Conservation (phyloP, 2,797 vertebrate species). For the Cynopterus sphinx region DNA sequence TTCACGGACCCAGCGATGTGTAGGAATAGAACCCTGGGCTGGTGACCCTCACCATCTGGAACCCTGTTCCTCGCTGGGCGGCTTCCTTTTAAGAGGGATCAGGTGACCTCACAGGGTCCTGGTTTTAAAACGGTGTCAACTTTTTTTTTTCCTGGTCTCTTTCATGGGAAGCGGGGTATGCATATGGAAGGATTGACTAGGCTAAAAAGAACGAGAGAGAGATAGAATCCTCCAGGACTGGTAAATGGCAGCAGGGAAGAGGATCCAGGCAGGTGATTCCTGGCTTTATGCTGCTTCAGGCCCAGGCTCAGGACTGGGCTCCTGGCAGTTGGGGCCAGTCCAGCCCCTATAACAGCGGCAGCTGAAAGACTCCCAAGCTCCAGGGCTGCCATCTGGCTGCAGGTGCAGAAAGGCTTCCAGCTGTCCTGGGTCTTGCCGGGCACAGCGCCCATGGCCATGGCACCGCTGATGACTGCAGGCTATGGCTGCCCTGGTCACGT, state of each 20-base stretch:
- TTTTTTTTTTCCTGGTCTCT: not conserved
- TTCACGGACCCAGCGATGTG: not conserved
- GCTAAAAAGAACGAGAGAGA: not conserved
- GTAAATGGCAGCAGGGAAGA: not conserved
- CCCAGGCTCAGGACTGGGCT: not conserved
- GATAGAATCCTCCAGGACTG: not conserved
- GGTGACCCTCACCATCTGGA: not conserved
- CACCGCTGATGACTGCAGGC: slow-evolving; percentile 88
- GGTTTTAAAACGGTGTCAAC: not conserved
- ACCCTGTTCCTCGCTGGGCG: not conserved
- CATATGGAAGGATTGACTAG: too few relatives aligned
- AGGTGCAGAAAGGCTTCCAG: slow-evolving; percentile 80
- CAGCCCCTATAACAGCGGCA: slow-evolving; percentile 91
- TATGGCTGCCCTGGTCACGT: slow-evolving; percentile 83
- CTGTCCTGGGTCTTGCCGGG: slow-evolving; percentile 78
- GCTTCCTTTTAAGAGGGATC: not conserved
- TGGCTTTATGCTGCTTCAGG: slow-evolving; percentile 38
- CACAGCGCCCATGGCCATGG: slow-evolving; percentile 88
- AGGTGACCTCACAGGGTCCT: not conserved
- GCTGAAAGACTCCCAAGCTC: slow-evolving; percentile 82
- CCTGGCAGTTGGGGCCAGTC: slow-evolving; percentile 86
- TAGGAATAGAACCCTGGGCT: not conserved
- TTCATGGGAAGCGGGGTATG: too few relatives aligned
- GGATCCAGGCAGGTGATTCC: not conserved
- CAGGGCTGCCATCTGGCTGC: slow-evolving; percentile 50